Percentiles rank a stretch among this genome's conserved stretches.
These are phyloP conservation scores for Melanotaenia parkinsoni DNA, from an alignment of 2,797 vertebrate genomes.

Conservation along the genomic window DNA sequence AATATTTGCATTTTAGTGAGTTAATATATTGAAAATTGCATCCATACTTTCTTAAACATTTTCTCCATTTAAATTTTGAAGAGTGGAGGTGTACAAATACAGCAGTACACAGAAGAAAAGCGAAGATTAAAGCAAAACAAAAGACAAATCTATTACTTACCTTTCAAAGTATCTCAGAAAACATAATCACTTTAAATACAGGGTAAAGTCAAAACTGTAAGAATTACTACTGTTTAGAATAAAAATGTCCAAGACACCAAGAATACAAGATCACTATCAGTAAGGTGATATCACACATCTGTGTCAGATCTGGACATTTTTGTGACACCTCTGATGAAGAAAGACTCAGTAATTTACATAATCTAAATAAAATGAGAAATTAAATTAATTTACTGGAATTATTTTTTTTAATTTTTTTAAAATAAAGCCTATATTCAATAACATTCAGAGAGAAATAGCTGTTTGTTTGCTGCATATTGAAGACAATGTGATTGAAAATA, in stretches of 20 bases:
- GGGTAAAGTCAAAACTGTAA: not conserved
- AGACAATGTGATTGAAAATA: constrained; percentile 38
- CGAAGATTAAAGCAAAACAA: not conserved
- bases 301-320: constrained; percentile 29
- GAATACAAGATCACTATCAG: constrained; percentile 13
- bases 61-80: not conserved
- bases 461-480: constrained; percentile 23
- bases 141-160: too few relatives aligned
- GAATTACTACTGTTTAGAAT: constrained; percentile 11
- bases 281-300: constrained; percentile 30
- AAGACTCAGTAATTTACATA: constrained; percentile 35
- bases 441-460: constrained; percentile 40
- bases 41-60: not conserved
- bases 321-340: constrained; percentile 24
- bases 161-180: too few relatives aligned
- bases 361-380: constrained; percentile 51
- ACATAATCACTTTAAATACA: not conserved
- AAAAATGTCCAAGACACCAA: not conserved
- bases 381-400: constrained; percentile 34
- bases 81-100: too few relatives aligned
- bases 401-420: constrained; percentile 15
- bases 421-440: constrained; percentile 39
- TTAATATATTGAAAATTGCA: not conserved
- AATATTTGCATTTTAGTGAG: not conserved
- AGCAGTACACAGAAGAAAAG: too few relatives aligned